A percentile compares a stretch with the other conserved stretches of the same genome.
Conservation (phyloP, 2,888 invertebrate species). For the Sarcophaga subvicina region DNA sequence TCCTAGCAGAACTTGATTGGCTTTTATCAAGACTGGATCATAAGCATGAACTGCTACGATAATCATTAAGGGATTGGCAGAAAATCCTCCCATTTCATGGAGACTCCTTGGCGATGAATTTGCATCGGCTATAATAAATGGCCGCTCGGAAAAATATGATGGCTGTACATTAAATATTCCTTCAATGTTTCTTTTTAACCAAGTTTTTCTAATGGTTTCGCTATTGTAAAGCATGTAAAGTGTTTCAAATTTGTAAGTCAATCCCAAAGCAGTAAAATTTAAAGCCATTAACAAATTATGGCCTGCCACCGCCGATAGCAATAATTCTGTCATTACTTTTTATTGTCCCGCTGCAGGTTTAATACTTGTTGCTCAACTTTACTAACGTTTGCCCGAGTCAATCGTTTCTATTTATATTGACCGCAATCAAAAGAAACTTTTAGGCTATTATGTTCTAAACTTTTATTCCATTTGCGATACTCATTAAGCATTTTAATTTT, state of each 20-base stretch:
- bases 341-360: background rate
- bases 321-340: constrained; percentile 13
- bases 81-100: constrained; percentile 16
- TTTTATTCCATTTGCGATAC: background rate
- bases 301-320: background rate
- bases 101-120: background rate
- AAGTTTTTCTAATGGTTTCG: background rate
- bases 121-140: constrained; percentile 12
- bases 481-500: too few relatives aligned
- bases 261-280: constrained; percentile 23
- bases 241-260: constrained; percentile 23
- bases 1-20: background rate
- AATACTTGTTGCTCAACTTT: too few relatives aligned
- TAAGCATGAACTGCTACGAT: constrained; percentile 24
- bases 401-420: background rate
- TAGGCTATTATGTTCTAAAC: background rate
- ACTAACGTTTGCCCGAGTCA: too few relatives aligned
- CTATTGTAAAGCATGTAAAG: constrained; percentile 27
- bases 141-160: constrained; percentile 8
- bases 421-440: constrained; percentile 10
- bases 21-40: constrained; percentile 20
- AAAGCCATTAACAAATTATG: background rate
- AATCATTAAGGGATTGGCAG: constrained; percentile 21
- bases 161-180: background rate
- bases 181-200: background rate